Conservation (phyloP, 2,888 invertebrate species). For the Epinotia brunnichana region DNA sequence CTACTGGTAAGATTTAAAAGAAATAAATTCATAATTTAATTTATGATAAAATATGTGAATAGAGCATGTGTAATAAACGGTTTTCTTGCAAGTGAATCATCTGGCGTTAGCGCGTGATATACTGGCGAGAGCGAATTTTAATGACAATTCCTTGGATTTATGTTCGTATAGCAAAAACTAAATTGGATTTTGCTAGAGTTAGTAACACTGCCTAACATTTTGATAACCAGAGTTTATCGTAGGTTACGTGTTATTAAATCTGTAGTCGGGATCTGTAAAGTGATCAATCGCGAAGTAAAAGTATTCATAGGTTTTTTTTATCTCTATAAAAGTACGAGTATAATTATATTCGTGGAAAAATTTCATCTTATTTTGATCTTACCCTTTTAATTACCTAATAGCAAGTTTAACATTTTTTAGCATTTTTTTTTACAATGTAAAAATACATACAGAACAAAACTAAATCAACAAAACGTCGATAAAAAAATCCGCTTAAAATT, state of each 20-base stretch:
- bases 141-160: conserved; percentile 24
- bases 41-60: conserved; percentile 12
- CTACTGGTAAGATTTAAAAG: neutral
- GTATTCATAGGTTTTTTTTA: too few species aligned
- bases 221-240: neutral
- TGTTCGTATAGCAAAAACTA: conserved; percentile 9
- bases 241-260: neutral
- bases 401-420: too few species aligned
- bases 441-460: too few species aligned
- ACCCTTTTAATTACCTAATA: too few species aligned
- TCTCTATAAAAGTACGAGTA: too few species aligned
- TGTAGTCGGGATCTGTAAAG: neutral
- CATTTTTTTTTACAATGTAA: too few species aligned
- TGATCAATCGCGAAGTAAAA: neutral
- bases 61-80: conserved; percentile 19
- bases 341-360: too few species aligned
- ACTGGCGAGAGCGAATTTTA: conserved; percentile 15
- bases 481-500: too few species aligned
- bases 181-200: conserved; percentile 14
- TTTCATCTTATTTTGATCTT: too few species aligned
- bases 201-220: neutral
- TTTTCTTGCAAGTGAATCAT: conserved; percentile 22
- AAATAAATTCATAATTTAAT: conserved; percentile 6
- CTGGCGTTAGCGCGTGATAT: conserved; percentile 16
- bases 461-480: too few species aligned